These are phyloP conservation scores for Oreotragus oreotragus DNA, from an alignment of 2,113 vertebrate species.

Conservation along the genomic window DNA sequence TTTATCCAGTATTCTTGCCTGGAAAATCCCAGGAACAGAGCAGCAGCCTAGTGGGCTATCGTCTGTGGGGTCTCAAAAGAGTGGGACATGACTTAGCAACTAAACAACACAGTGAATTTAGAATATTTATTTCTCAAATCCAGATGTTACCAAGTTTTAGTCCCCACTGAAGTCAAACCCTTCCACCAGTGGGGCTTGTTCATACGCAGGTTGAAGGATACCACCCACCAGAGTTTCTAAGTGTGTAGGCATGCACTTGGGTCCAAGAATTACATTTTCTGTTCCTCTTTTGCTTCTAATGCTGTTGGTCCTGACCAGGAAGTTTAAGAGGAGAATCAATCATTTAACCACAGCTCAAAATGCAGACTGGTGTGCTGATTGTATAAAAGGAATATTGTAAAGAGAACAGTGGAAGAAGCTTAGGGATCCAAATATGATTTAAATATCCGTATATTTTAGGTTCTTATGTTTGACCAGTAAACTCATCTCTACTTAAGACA, in stretches of 20 bases:
- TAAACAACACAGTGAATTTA: not conserved
- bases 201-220: not conserved
- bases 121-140: not conserved
- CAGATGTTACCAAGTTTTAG: not conserved
- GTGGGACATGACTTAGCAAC: not conserved
- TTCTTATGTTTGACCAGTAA: not conserved
- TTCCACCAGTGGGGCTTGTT: not conserved
- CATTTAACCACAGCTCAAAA: not conserved
- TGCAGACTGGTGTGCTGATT: fast-evolving
- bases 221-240: not conserved
- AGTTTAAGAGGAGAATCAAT: not conserved
- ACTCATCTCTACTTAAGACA: not conserved
- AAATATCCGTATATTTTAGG: not conserved
- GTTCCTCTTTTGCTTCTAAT: not conserved
- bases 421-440: not conserved
- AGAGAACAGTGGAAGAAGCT: not conserved
- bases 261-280: not conserved
- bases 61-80: not conserved
- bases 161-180: not conserved
- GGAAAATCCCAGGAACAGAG: not conserved
- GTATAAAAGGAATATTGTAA: not conserved
- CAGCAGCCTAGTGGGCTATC: not conserved
- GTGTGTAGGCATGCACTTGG: not conserved
- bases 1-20: not conserved
- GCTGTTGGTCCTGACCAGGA: not conserved